Evolutionary conservation across 2,888 invertebrate species (phyloP).

Genomic region (Rhimphoctona megacephalus): DNA sequence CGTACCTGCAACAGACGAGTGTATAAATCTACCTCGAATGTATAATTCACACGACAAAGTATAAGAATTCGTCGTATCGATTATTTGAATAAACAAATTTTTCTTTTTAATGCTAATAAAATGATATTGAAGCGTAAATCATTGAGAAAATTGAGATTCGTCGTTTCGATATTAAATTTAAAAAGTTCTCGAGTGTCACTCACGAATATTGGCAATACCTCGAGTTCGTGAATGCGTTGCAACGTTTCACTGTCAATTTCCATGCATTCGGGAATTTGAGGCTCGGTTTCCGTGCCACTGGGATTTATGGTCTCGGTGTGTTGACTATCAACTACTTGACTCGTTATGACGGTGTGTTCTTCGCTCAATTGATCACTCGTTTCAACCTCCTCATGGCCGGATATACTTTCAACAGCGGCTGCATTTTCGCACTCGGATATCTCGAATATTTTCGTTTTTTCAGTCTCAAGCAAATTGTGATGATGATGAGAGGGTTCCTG

Average conservation of each 20-base stretch:
- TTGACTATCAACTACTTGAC: constrained; percentile 55
- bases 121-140: neutral
- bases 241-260: constrained; percentile 83
- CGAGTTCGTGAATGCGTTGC: constrained; percentile 83
- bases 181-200: neutral
- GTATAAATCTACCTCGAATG: constrained; percentile 26
- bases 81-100: neutral
- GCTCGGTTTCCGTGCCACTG: constrained; percentile 76
- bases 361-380: constrained; percentile 63
- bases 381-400: constrained; percentile 55
- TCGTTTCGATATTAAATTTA: neutral
- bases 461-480: constrained; percentile 72
- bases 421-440: constrained; percentile 77
- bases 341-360: constrained; percentile 58
- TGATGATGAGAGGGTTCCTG: constrained; percentile 25
- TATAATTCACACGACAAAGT: neutral
- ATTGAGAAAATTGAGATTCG: neutral
- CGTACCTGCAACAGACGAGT: constrained; percentile 75
- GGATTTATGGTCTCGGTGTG: constrained; percentile 64
- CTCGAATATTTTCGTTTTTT: constrained; percentile 75
- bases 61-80: neutral
- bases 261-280: constrained; percentile 82
- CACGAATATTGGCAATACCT: constrained; percentile 72
- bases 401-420: constrained; percentile 73
- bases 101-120: neutral